Evolutionary conservation across 2,888 invertebrate genomes (phyloP), one percentile per base, ranked within the genome.

Genomic region (Chironomus riparius): DNA sequence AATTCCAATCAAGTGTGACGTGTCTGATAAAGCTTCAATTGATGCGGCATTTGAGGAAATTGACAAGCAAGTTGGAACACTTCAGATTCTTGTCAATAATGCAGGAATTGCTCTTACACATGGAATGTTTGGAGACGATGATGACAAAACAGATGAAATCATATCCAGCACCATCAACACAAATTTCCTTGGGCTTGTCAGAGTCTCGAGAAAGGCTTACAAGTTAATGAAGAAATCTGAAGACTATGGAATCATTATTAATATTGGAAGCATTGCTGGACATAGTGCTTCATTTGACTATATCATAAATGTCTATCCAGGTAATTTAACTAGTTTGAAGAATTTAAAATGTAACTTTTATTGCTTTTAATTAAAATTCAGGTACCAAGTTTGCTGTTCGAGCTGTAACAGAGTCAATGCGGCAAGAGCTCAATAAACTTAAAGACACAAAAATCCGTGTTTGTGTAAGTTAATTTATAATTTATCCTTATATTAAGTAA

Each of bases 11-110:
- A 79, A 81, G 77, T 87, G 87, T 78, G 88, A 89, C 79, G 80
- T 89, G 0, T 82, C 82, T 0, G 83, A 85, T 5, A 87, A 88
- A 78, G 82, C 85, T 0, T 85, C 88, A 4, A 87, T 90, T 47
- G 75, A 85, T 48, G 80, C 82, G 4, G 85, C 86, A 47, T 89
- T 90, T 79, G 79, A 82, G 12, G 85, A 83, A 83, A 84, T 86
- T 15, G 83, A 86, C 48, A 78, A 81, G 7, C 80, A 83, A 3
- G 78, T 86, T 1, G 88, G 88, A 0, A 86, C 86, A 4, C 82
- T 87, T 5, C 86, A 88, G 79, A 83, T 89, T 2, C 82, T 88
- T 68, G 80, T 89, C 10, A 89, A 89, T 79, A 88, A 87, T 78
- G 88, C 88, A 0, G 88, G 86, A 0, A 78, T 86, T 6, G 24